Evolutionary conservation across 2,888 invertebrate genomes (phyloP), one percentile per base, ranked within the genome.

Genomic region (Leptopilina drosophilae): DNA sequence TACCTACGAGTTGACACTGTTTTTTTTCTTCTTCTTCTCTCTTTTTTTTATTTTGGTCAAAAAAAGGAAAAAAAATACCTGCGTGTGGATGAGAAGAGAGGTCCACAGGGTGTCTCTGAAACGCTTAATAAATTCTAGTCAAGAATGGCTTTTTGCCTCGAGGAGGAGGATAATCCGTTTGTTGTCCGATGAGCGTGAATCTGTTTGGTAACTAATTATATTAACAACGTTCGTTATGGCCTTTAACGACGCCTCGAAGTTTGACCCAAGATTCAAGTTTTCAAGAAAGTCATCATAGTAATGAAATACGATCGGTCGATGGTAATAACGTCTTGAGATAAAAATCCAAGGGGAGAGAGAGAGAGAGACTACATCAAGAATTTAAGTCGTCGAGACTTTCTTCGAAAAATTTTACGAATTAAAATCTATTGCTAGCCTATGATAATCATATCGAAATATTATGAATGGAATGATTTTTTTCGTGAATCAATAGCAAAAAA

Each of bases 161-260:
- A 42, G 8, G 6, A 53, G n/a, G 53, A 73, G 56, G 56, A 73
- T 73, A 73, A 73, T 73, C 73, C 73, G 73, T 73, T 73, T 73
- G 73, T 73, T 73, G 73, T 73, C 33, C 73, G 53, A 73, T 73
- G 53, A 56, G 73, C 73, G 73, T 56, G 73, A 73, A 73, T 73
- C 73, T 73, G 73, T 73, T 49, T 73, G 73, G 73, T 73, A 73
- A 73, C 73, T 73, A 73, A 73, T 73, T 73, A 73, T 56, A 73
- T 73, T 69, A 69, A 69, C 67, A 49, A 67, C 20, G 67, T 69
- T 69, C 49, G 49, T 69, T 73, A 73, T 73, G 73, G 73, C 53
- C 56, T 53, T 73, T 73, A 56, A 73, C 73, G 73, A 73, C 73
- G 73, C 73, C 73, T 73, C 73, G 56, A 73, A 73, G 73, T 73